A percentile compares a stretch with the other conserved stretches of the same genome.
These are phyloP conservation scores for Leptinotarsa rubiginosa DNA, from an alignment of 2,888 invertebrate genomes.

Conservation along the genomic window DNA sequence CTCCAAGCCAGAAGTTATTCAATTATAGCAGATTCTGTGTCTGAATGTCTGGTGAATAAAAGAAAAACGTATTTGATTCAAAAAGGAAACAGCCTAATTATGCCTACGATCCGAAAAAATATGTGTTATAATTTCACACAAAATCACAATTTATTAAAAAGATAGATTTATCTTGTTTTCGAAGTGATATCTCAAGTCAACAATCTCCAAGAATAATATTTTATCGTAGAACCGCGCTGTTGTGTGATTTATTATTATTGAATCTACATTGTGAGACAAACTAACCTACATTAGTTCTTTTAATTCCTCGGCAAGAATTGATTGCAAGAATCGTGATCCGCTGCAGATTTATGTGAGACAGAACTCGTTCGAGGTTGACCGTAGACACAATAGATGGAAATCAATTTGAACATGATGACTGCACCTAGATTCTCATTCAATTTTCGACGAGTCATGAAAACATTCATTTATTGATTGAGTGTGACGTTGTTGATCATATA, in stretches of 20 bases:
- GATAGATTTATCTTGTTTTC: too few species aligned
- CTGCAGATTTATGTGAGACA: slow-evolving; percentile 5
- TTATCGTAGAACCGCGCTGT: background rate
- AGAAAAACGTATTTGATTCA: too few species aligned
- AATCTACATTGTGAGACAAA: background rate
- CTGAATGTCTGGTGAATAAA: too few species aligned
- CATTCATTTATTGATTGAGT: background rate
- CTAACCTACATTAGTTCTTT: slow-evolving; percentile 9
- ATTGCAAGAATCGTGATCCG: slow-evolving; percentile 17
- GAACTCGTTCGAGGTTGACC: slow-evolving; percentile 2
- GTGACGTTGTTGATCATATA: too few species aligned
- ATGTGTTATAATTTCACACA: too few species aligned
- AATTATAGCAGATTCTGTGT: too few species aligned
- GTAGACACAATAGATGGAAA: slow-evolving; percentile 10
- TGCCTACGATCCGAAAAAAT: too few species aligned
- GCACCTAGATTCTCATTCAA: slow-evolving; percentile 1
- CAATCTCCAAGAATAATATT: background rate
- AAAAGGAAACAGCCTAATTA: too few species aligned
- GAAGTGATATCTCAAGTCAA: background rate
- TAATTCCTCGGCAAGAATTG: background rate
- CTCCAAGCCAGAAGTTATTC: too few species aligned
- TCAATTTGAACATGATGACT: slow-evolving; percentile 7
- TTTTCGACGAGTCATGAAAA: slow-evolving; percentile 10
- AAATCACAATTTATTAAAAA: too few species aligned
- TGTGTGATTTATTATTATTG: slow-evolving; percentile 10